A percentile compares a stretch with the other conserved stretches of the same genome.
phyloP scores from a whole-genome alignment of 2,797 vertebrate genomes.

The Mormyrus proboscirostris region DNA sequence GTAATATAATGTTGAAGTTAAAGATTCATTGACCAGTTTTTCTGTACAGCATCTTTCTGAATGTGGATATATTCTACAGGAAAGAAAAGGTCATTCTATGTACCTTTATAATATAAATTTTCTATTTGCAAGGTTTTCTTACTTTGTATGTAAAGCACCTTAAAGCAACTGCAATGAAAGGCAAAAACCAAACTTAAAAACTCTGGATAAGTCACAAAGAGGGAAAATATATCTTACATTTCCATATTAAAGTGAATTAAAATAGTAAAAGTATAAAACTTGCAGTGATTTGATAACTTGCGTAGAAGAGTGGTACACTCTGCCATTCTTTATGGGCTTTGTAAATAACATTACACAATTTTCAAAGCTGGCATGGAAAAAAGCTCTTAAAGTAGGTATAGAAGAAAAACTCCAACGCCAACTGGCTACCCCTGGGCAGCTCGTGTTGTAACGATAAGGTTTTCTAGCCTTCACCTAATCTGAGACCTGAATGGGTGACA shows the following conservation, averaged over 20 bases:
- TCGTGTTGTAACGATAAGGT: slow-evolving; percentile 8
- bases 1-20: neutral
- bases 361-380: neutral
- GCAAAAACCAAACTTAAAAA: neutral
- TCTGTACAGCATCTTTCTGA: neutral
- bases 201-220: neutral
- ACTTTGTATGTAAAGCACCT: neutral
- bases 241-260: neutral
- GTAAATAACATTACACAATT: slow-evolving; percentile 4
- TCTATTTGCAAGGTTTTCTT: neutral
- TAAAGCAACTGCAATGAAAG: neutral
- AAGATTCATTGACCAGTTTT: neutral
- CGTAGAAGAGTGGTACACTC: neutral
- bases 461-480: slow-evolving; percentile 13
- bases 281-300: neutral
- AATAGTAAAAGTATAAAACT: neutral
- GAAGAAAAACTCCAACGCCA: slow-evolving; percentile 9
- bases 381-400: slow-evolving; percentile 8
- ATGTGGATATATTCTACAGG: neutral
- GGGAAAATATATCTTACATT: neutral
- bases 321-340: neutral
- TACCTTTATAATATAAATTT: neutral
- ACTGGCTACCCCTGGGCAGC: slow-evolving; percentile 12
- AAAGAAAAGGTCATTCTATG: neutral
- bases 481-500: slow-evolving; percentile 14